A percentile compares a stretch with the other conserved stretches of the same genome.
These are phyloP conservation scores for Drosophila kohkoa DNA, from an alignment of 1,140 invertebrate species.

Conservation along the genomic window DNA sequence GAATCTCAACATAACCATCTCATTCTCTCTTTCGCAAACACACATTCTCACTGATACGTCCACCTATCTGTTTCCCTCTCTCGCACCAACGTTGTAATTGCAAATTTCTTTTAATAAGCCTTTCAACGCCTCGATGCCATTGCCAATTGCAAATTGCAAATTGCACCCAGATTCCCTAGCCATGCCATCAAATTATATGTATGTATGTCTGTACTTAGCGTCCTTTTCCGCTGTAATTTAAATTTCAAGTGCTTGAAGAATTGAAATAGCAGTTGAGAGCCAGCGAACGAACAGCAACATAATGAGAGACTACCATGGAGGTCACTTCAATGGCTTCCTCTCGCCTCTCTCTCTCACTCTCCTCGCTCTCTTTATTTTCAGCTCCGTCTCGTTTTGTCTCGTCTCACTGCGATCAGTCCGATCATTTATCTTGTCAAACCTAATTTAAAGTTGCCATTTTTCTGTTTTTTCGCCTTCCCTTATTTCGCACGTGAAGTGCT, in stretches of 20 bases:
- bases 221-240: constrained; percentile 31
- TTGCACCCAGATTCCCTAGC: constrained; percentile 17
- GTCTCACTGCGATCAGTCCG: constrained; percentile 10
- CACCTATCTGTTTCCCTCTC: neutral
- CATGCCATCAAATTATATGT: constrained; percentile 66
- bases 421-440: constrained; percentile 80
- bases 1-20: constrained; percentile 37
- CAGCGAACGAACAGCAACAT: constrained; percentile 56
- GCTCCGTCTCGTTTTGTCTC: neutral
- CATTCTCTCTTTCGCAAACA: neutral
- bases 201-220: constrained; percentile 53
- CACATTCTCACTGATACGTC: neutral
- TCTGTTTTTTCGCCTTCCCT: constrained; percentile 33
- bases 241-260: constrained; percentile 39
- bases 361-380: neutral
- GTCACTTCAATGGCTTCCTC: constrained; percentile 26
- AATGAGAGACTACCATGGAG: constrained; percentile 52
- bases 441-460: constrained; percentile 69
- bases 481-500: constrained; percentile 75
- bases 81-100: constrained; percentile 63
- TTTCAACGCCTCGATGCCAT: constrained; percentile 81
- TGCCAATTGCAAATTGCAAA: constrained; percentile 73
- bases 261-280: constrained; percentile 72
- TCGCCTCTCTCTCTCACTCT: neutral
- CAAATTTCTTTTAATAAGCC: constrained; percentile 84